These are phyloP conservation scores for Microcebus lehilahytsara DNA, from an alignment of 2,113 vertebrate species.

Conservation along the genomic window DNA sequence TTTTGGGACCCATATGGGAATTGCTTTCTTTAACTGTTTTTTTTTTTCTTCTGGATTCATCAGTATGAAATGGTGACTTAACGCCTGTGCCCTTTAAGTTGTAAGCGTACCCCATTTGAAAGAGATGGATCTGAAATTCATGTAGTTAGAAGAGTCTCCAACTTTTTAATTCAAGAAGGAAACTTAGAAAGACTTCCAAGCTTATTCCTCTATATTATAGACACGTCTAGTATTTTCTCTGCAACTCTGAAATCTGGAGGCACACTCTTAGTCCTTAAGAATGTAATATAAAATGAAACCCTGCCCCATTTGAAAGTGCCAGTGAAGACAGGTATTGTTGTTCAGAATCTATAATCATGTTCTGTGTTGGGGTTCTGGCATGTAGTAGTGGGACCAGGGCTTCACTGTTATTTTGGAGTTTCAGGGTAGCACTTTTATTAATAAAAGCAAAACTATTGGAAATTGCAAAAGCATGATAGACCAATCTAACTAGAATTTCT, in stretches of 20 bases:
- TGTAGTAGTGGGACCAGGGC: neutral
- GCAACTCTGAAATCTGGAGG: neutral
- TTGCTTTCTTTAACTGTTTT: neutral
- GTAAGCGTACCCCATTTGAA: neutral
- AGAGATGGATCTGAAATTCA: neutral
- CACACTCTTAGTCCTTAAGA: neutral
- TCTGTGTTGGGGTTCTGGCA: neutral
- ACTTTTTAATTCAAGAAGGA: neutral
- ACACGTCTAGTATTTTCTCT: neutral
- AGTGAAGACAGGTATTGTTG: neutral
- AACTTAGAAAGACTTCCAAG: neutral
- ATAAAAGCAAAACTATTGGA: neutral
- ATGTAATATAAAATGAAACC: neutral
- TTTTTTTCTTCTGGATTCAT: neutral
- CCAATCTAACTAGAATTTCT: neutral
- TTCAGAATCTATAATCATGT: neutral
- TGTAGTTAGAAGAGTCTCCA: neutral
- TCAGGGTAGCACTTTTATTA: neutral
- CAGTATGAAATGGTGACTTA: neutral
- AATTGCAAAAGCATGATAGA: neutral
- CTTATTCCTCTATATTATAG: neutral
- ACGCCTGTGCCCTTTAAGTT: neutral
- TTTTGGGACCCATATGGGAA: neutral
- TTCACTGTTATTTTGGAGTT: neutral
- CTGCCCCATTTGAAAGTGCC: neutral